phyloP scores from a whole-genome alignment of 2,797 vertebrate genomes.

The Danio aesculapii region DNA sequence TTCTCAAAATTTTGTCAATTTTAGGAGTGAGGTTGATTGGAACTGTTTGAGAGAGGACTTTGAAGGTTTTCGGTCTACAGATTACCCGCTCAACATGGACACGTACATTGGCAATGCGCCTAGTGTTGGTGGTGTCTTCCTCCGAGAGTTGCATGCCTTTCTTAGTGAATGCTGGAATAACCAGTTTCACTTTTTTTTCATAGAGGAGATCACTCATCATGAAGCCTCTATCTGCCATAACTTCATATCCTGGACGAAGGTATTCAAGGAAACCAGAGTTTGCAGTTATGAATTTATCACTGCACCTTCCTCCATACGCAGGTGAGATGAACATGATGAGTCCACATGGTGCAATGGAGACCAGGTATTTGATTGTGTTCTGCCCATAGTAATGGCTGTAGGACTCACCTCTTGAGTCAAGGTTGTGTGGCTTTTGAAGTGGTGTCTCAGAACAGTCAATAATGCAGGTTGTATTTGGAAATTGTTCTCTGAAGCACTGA shows the following conservation, averaged over 20 bases:
- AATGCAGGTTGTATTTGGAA: too few relatives aligned
- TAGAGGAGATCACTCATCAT: neutral
- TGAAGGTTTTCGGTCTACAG: too few relatives aligned
- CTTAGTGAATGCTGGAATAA: neutral
- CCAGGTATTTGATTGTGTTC: slow-evolving; percentile 50
- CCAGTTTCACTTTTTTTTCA: slow-evolving; percentile 11
- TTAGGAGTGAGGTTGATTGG: too few relatives aligned
- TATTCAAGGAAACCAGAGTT: slow-evolving; percentile 16
- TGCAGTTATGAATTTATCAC: too few relatives aligned
- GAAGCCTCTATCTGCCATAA: slow-evolving; percentile 24
- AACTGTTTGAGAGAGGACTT: too few relatives aligned
- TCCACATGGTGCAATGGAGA: slow-evolving; percentile 46
- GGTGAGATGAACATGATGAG: slow-evolving; percentile 50
- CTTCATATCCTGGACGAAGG: slow-evolving; percentile 3
- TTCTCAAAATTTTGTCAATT: too few relatives aligned
- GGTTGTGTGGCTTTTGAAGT: slow-evolving; percentile 22
- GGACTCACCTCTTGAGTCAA: too few relatives aligned
- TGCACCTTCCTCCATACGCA: slow-evolving; percentile 31
- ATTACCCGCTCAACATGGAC: too few relatives aligned
- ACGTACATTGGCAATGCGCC: too few relatives aligned
- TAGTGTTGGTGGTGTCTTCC: slow-evolving; percentile 28
- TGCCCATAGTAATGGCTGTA: slow-evolving; percentile 42
- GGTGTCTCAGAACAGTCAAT: slow-evolving; percentile 40
- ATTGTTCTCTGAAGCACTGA: too few relatives aligned
- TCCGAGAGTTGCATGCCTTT: slow-evolving; percentile 6